Evolutionary conservation across 2,888 invertebrate genomes (phyloP).

Genomic region (Drosophila atroscutellata): DNA sequence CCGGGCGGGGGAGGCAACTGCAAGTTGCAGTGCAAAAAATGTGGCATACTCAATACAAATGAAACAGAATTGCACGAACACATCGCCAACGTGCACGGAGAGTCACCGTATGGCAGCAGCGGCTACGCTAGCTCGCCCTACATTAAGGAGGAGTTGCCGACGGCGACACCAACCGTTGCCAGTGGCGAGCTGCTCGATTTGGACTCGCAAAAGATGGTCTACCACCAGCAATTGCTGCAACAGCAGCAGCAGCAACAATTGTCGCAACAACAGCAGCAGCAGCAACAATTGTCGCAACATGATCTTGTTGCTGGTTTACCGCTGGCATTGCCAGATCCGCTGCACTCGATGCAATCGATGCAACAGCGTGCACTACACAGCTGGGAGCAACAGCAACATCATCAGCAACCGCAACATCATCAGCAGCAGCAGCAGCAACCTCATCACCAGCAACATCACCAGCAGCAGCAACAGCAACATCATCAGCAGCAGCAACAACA

Average conservation of each 20-base stretch:
- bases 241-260: constrained; percentile 69
- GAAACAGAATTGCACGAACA: constrained; percentile 91
- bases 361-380: constrained; percentile 78
- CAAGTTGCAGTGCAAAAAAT: constrained; percentile 91
- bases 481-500: background rate
- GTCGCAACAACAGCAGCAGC: constrained; percentile 70
- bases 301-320: constrained; percentile 73
- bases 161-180: constrained; percentile 82
- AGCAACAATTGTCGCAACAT: constrained; percentile 57
- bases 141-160: constrained; percentile 81
- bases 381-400: constrained; percentile 73
- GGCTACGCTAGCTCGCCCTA: constrained; percentile 82
- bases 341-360: constrained; percentile 84
- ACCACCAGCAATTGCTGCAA: constrained; percentile 74
- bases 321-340: constrained; percentile 71
- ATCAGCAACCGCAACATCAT: constrained; percentile 41
- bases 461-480: constrained; percentile 54
- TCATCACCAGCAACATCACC: background rate
- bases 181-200: constrained; percentile 91
- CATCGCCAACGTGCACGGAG: constrained; percentile 88
- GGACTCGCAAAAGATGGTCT: constrained; percentile 95
- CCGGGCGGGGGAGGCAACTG: constrained; percentile 84
- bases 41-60: constrained; percentile 92
- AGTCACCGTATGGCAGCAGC: constrained; percentile 81
- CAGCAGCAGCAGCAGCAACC: constrained; percentile 4